phyloP scores from a whole-genome alignment of 2,113 vertebrate species.

The Paracanthobrama guichenoti region DNA sequence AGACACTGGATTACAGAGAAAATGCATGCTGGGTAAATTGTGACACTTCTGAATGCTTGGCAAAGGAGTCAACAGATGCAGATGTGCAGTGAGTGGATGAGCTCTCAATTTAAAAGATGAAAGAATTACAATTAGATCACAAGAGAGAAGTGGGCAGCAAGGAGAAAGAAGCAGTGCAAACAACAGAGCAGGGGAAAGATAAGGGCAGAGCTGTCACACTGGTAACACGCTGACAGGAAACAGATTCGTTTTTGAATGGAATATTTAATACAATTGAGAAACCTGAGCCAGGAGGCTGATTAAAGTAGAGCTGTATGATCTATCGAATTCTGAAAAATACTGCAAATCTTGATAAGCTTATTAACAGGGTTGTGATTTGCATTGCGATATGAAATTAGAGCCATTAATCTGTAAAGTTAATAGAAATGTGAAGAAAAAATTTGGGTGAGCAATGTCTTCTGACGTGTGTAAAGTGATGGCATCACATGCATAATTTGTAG shows the following conservation, averaged over 20 bases:
- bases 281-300: constrained; percentile 15
- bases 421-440: not conserved
- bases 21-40: not conserved
- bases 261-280: constrained; percentile 16
- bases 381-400: not conserved
- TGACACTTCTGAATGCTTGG: not conserved
- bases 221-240: constrained; percentile 16
- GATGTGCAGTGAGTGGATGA: not conserved
- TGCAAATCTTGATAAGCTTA: not conserved
- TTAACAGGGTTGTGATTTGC: not conserved
- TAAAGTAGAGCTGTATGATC: constrained; percentile 20
- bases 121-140: constrained; percentile 8
- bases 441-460: not conserved
- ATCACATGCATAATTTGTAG: not conserved
- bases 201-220: constrained; percentile 27
- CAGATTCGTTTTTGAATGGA: not conserved
- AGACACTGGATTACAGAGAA: not conserved
- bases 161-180: not conserved
- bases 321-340: not conserved
- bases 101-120: constrained; percentile 15
- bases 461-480: not conserved
- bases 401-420: not conserved
- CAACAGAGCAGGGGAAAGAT: not conserved
- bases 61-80: not conserved
- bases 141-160: not conserved